Conservation (phyloP, 2,797 vertebrate genomes). For the Luscinia megarhynchos region DNA sequence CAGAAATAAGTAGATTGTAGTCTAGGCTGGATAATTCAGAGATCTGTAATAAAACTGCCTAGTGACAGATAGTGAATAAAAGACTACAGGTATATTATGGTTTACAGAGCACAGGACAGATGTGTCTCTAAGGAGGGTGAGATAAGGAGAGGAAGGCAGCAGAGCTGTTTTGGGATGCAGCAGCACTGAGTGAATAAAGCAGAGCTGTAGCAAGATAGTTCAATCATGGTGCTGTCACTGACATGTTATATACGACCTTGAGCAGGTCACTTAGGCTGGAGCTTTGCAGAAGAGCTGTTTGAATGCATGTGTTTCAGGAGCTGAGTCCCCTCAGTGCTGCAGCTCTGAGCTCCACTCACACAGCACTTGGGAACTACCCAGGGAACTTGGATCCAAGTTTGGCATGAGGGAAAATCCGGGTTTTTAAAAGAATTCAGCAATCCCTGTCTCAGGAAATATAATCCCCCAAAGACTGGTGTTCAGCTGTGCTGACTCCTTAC, state of each 20-base stretch:
- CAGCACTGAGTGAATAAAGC: constrained; percentile 21
- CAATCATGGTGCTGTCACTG: constrained; percentile 5
- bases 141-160: constrained; percentile 34
- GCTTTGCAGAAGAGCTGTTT: constrained; percentile 19
- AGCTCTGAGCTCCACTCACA: not conserved
- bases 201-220: not conserved
- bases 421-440: not conserved
- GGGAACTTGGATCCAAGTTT: not conserved
- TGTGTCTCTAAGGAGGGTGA: constrained; percentile 51
- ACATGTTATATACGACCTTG: constrained; percentile 37
- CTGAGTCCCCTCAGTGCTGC: not conserved
- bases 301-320: not conserved
- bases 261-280: constrained; percentile 36
- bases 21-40: constrained; percentile 53
- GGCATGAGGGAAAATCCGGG: not conserved
- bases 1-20: constrained; percentile 35
- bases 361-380: not conserved
- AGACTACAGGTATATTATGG: constrained; percentile 54
- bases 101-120: constrained; percentile 60
- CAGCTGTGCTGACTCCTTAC: not conserved
- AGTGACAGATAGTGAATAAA: constrained; percentile 57
- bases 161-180: constrained; percentile 39
- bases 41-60: constrained; percentile 56
- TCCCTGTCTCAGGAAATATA: not conserved
- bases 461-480: not conserved